Evolutionary conservation across 2,113 vertebrate species (phyloP).

Genomic region (Ahaetulla prasina): DNA sequence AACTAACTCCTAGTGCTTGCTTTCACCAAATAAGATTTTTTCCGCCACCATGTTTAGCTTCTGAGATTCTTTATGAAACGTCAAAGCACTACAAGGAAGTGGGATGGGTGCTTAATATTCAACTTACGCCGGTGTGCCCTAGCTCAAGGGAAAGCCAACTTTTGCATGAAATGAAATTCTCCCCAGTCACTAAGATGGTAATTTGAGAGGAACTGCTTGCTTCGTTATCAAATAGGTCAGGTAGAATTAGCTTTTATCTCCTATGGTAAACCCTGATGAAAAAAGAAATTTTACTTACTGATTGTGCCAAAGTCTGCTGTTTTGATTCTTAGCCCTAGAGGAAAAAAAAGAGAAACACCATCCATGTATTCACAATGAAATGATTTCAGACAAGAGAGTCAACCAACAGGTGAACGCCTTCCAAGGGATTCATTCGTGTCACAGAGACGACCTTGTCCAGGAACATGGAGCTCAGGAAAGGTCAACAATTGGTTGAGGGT

Average conservation of each 20-base stretch:
- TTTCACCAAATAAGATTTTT: neutral
- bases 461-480: neutral
- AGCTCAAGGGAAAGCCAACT: neutral
- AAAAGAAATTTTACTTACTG: constrained; percentile 36
- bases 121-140: neutral
- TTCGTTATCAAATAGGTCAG: neutral
- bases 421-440: neutral
- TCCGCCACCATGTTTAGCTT: neutral
- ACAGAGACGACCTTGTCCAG: neutral
- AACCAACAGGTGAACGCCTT: neutral
- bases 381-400: neutral
- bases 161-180: neutral
- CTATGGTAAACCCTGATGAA: neutral
- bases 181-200: neutral
- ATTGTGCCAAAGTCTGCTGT: neutral
- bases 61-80: neutral
- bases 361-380: neutral
- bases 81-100: neutral
- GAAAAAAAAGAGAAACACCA: neutral
- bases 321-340: constrained; percentile 20
- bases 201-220: neutral
- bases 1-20: neutral
- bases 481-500: neutral
- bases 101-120: neutral
- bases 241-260: neutral